Evolutionary conservation across 1,140 invertebrate species (phyloP).

Genomic region (Lanistes nyassanus): DNA sequence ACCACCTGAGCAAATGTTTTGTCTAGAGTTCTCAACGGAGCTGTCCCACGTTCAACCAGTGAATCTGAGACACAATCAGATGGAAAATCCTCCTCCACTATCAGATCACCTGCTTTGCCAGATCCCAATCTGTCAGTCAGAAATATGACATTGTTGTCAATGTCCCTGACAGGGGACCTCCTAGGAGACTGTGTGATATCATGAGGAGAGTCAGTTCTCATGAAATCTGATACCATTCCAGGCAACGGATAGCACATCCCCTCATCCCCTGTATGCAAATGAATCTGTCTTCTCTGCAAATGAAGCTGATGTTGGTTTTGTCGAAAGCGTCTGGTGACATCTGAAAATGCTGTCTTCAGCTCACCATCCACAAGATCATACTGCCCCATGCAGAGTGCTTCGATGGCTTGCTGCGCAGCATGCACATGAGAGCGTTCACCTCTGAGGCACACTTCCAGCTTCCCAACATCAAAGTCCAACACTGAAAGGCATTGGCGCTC

Average conservation of each 20-base stretch:
- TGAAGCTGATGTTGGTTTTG: background rate
- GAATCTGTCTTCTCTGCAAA: background rate
- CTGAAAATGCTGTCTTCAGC: background rate
- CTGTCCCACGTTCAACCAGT: background rate
- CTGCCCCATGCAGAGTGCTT: constrained; percentile 14
- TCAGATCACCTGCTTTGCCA: constrained; percentile 1
- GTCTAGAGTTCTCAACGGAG: background rate
- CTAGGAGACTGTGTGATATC: background rate
- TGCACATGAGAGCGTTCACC: background rate
- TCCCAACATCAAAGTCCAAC: constrained; percentile 16
- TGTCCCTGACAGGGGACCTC: constrained; percentile 4
- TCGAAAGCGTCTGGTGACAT: background rate
- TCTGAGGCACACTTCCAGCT: constrained; percentile 9
- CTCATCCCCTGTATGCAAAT: background rate
- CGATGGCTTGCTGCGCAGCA: background rate
- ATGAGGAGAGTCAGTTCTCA: background rate
- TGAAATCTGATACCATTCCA: background rate
- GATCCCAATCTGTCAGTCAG: background rate
- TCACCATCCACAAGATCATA: background rate
- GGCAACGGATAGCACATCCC: background rate
- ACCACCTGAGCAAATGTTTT: constrained; percentile 13
- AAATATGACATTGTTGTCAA: constrained; percentile 19
- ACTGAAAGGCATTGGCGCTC: constrained; percentile 8
- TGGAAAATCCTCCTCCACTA: background rate
- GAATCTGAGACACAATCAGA: background rate